These are phyloP conservation scores for Tiliacea citrago DNA, from an alignment of 2,888 invertebrate genomes.

Conservation along the genomic window DNA sequence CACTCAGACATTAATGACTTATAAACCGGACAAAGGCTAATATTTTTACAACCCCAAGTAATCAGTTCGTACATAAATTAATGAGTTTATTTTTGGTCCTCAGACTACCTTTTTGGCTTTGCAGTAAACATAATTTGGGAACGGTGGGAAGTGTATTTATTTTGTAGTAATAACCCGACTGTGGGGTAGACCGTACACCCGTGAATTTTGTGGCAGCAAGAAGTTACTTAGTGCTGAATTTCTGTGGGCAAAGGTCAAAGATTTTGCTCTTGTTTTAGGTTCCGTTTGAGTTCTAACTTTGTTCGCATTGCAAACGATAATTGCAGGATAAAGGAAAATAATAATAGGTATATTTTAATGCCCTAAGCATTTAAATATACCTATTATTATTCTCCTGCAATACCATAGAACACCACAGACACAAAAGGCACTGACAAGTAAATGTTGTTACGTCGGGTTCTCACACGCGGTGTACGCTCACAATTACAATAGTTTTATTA, in stretches of 20 bases:
- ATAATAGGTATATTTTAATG: neutral
- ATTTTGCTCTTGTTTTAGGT: neutral
- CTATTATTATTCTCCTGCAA: too few species aligned
- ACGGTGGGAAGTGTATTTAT: constrained; percentile 44
- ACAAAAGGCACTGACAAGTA: too few species aligned
- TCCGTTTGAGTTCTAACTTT: neutral
- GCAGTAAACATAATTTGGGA: constrained; percentile 55
- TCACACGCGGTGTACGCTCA: too few species aligned
- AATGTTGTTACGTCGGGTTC: too few species aligned
- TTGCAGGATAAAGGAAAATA: neutral
- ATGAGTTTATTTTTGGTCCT: constrained; percentile 48
- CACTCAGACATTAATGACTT: neutral
- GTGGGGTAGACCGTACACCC: neutral
- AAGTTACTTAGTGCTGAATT: constrained; percentile 27
- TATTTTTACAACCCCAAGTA: constrained; percentile 30
- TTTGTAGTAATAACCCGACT: constrained; percentile 47
- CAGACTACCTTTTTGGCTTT: constrained; percentile 44
- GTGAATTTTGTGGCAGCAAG: constrained; percentile 22
- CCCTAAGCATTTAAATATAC: too few species aligned
- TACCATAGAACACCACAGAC: too few species aligned
- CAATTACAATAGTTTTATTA: too few species aligned
- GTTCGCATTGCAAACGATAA: neutral
- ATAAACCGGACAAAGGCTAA: neutral
- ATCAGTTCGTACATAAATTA: constrained; percentile 46
- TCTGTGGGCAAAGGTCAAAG: neutral